Evolutionary conservation across 2,797 vertebrate species (phyloP).

Genomic region (Poeciliopsis infans): DNA sequence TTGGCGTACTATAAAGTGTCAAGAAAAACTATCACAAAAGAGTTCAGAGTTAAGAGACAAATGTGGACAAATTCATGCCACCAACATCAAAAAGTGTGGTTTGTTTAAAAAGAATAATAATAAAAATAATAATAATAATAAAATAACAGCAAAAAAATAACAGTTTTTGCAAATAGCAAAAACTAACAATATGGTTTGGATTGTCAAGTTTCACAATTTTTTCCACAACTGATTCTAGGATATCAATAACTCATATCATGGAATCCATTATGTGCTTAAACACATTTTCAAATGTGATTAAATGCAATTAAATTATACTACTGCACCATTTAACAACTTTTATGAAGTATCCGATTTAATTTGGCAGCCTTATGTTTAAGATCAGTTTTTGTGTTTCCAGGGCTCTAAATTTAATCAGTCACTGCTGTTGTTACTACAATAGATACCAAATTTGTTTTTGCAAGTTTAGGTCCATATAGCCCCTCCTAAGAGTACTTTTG

Average conservation of each 20-base stretch:
- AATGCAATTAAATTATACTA: background rate
- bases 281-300: background rate
- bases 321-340: background rate
- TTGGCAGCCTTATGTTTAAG: background rate
- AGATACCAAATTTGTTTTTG: background rate
- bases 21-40: slow-evolving; percentile 10
- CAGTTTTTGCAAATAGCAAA: background rate
- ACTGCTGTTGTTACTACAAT: background rate
- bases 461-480: background rate
- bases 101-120: background rate
- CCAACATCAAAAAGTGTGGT: background rate
- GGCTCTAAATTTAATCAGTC: background rate
- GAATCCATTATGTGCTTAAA: too few species aligned
- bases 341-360: background rate
- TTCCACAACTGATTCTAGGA: background rate
- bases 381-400: background rate
- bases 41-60: slow-evolving; percentile 5
- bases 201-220: background rate
- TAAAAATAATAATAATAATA: too few species aligned
- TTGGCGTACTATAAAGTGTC: slow-evolving; percentile 1
- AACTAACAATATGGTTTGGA: background rate
- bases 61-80: slow-evolving; percentile 4
- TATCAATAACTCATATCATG: background rate
- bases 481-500: background rate
- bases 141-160: too few species aligned